Evolutionary conservation across 2,113 vertebrate genomes (phyloP).

Genomic region (Alaudala cheleensis): DNA sequence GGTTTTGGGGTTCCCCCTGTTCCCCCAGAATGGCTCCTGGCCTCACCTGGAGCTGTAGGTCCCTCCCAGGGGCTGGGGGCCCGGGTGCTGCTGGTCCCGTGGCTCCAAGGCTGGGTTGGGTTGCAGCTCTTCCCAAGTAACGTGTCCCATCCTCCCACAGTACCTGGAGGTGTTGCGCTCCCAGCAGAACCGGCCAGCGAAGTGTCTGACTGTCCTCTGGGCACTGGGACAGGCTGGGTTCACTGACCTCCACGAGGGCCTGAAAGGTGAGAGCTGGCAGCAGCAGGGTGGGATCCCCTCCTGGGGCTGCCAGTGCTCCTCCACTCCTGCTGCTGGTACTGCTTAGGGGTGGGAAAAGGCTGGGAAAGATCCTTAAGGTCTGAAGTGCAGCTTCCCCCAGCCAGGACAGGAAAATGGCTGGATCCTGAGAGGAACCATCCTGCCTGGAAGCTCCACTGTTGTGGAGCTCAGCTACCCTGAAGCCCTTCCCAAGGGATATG

Average conservation of each 20-base stretch:
- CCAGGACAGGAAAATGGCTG: fast-evolving
- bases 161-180: slow-evolving; percentile 90
- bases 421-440: fast-evolving
- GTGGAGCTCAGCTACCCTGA: fast-evolving
- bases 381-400: neutral
- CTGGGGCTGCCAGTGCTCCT: neutral
- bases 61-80: neutral
- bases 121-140: fast-evolving
- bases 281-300: fast-evolving
- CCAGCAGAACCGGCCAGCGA: slow-evolving; percentile 85
- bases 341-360: fast-evolving
- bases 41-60: neutral
- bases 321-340: fast-evolving
- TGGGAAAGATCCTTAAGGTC: neutral
- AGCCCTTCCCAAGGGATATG: neutral
- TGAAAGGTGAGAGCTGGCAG: slow-evolving; percentile 75
- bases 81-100: fast-evolving
- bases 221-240: slow-evolving; percentile 91
- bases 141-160: neutral
- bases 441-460: neutral
- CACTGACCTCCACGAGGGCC: slow-evolving; percentile 86
- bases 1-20: neutral
- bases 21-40: neutral
- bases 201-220: slow-evolving; percentile 96
- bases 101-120: neutral